Evolutionary conservation across 2,888 invertebrate species (phyloP).

Genomic region (Drosophila paucipuncta): DNA sequence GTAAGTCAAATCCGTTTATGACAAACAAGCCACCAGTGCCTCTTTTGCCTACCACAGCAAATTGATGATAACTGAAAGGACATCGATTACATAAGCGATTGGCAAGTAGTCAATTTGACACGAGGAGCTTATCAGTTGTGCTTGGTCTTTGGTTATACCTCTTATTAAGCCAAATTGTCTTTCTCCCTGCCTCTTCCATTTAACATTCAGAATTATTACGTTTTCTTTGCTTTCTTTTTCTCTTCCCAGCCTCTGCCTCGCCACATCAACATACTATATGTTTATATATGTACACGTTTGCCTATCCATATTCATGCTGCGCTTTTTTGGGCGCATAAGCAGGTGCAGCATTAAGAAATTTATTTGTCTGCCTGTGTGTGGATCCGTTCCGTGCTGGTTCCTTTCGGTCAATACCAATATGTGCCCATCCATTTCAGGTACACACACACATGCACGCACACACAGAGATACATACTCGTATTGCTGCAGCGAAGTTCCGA

Average conservation of each 20-base stretch:
- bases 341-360: conserved; percentile 10
- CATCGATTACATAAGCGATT: not conserved
- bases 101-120: not conserved
- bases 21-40: not conserved
- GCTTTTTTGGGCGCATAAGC: conserved; percentile 8
- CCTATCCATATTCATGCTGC: not conserved
- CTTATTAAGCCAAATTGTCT: not conserved
- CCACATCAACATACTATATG: not conserved
- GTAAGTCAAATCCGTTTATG: not conserved
- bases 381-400: conserved; percentile 24
- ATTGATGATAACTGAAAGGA: not conserved
- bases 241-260: not conserved
- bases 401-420: conserved; percentile 62
- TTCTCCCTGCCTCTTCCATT: not conserved
- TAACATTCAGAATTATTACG: not conserved
- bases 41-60: not conserved
- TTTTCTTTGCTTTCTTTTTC: no score
- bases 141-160: not conserved
- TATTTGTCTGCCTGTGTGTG: conserved; percentile 13
- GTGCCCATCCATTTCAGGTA: conserved; percentile 33
- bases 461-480: not conserved
- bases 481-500: conserved; percentile 2
- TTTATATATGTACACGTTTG: not conserved
- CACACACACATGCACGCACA: not conserved
- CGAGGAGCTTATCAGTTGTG: not conserved